Conservation (phyloP, 2,113 vertebrate species). For the Otolemur garnettii region DNA sequence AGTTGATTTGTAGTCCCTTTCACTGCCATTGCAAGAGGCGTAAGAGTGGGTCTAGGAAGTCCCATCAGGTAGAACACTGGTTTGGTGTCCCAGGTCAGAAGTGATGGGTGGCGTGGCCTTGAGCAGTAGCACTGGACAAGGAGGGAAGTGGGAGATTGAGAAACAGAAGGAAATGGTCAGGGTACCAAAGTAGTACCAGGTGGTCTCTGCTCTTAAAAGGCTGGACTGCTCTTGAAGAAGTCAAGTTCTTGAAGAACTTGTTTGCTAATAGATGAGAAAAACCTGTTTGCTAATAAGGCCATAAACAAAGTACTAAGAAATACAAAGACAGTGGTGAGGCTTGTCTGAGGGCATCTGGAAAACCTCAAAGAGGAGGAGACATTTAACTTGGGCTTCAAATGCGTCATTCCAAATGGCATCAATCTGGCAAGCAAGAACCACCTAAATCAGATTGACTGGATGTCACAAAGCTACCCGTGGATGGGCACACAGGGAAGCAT, state of each 20-base stretch:
- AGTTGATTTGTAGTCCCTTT: background rate
- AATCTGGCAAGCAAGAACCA: background rate
- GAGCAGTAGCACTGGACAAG: background rate
- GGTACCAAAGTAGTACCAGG: background rate
- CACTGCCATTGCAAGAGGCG: background rate
- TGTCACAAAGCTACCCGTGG: background rate
- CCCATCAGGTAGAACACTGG: background rate
- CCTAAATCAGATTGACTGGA: background rate
- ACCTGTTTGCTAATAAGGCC: background rate
- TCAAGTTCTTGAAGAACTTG: too few relatives aligned
- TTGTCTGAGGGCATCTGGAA: background rate
- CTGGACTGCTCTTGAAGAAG: background rate
- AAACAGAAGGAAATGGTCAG: background rate
- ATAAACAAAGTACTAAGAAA: background rate
- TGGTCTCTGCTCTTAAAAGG: background rate
- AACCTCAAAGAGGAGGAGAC: background rate
- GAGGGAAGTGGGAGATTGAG: background rate
- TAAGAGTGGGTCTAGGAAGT: too few relatives aligned
- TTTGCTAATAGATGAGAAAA: background rate
- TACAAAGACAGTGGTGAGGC: background rate
- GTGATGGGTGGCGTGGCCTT: background rate
- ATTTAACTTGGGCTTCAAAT: background rate
- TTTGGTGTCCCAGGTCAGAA: background rate
- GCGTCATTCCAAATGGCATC: background rate
- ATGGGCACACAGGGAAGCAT: accelerated